A percentile compares a stretch with the other conserved stretches of the same genome.
phyloP scores from a whole-genome alignment of 2,113 vertebrate species.

The Pavo muticus region DNA sequence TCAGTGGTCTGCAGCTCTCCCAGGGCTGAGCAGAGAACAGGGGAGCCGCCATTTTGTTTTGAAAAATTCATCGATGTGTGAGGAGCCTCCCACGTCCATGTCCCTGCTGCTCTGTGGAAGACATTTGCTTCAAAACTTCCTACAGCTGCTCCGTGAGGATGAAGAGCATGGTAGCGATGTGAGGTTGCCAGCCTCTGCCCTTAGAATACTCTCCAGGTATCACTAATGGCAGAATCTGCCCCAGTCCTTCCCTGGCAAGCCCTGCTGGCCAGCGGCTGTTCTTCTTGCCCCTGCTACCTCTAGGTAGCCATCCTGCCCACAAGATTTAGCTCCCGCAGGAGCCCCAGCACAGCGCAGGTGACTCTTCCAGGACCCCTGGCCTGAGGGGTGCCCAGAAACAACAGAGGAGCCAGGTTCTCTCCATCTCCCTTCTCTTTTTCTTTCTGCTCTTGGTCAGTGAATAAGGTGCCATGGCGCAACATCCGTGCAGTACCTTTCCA shows the following conservation, averaged over 20 bases:
- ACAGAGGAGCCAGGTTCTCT: not conserved
- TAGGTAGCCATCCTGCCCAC: rapidly evolving
- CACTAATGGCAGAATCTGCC: not conserved
- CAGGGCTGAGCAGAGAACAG: not conserved
- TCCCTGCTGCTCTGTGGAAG: rapidly evolving
- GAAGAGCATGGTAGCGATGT: not conserved
- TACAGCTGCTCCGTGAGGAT: rapidly evolving
- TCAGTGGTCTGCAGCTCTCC: not conserved
- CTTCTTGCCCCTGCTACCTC: not conserved
- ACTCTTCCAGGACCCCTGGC: not conserved
- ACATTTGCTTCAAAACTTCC: not conserved
- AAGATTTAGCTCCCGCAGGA: not conserved
- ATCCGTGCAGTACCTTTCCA: not conserved
- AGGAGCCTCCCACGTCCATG: not conserved
- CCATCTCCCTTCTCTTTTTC: not conserved
- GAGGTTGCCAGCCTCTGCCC: not conserved
- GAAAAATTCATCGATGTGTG: not conserved
- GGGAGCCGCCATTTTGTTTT: not conserved
- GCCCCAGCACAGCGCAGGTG: not conserved
- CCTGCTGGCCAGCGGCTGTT: not conserved
- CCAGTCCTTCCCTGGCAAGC: not conserved
- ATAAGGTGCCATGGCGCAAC: rapidly evolving
- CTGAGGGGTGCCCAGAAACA: not conserved
- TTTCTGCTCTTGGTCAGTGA: not conserved
- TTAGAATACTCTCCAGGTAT: not conserved